A percentile compares a stretch with the other conserved stretches of the same genome.
These are phyloP conservation scores for Pangasius mekongensis DNA, from an alignment of 2,797 vertebrate genomes.

Conservation along the genomic window DNA sequence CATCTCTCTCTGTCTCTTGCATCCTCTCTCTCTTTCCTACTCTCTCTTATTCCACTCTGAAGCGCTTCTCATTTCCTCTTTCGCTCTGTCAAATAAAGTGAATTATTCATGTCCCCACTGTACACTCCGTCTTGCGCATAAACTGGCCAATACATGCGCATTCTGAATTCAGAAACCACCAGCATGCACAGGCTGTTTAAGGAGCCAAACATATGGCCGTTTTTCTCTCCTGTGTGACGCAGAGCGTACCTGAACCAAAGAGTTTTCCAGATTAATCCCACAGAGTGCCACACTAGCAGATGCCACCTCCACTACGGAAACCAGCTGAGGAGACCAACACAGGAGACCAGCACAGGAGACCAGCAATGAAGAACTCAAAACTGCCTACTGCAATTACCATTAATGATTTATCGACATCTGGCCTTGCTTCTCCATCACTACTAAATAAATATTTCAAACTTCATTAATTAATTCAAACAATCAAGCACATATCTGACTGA, in stretches of 20 bases:
- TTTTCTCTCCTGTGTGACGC: neutral
- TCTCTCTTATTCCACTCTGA: constrained; percentile 23
- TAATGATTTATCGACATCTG: constrained; percentile 19
- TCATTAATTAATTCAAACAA: neutral
- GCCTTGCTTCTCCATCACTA: neutral
- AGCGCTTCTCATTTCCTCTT: constrained; percentile 41
- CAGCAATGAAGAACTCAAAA: constrained; percentile 7
- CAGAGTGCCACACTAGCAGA: constrained; percentile 15
- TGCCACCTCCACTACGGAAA: neutral
- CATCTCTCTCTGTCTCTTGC: neutral
- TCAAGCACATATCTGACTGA: neutral
- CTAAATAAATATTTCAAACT: constrained; percentile 4
- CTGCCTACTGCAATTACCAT: constrained; percentile 4
- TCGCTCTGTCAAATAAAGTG: constrained; percentile 57
- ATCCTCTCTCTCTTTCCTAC: neutral
- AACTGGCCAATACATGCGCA: constrained; percentile 49
- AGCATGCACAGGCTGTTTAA: constrained; percentile 16
- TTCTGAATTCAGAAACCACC: constrained; percentile 36
- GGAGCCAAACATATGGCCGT: constrained; percentile 22
- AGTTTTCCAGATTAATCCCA: constrained; percentile 12
- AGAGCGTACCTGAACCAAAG: constrained; percentile 15
- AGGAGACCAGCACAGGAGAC: neutral
- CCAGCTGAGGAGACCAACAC: neutral
- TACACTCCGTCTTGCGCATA: constrained; percentile 45
- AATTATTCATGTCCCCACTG: constrained; percentile 59